Evolutionary conservation across 2,888 invertebrate species (phyloP).

Genomic region (Drosophila fulvimacula): DNA sequence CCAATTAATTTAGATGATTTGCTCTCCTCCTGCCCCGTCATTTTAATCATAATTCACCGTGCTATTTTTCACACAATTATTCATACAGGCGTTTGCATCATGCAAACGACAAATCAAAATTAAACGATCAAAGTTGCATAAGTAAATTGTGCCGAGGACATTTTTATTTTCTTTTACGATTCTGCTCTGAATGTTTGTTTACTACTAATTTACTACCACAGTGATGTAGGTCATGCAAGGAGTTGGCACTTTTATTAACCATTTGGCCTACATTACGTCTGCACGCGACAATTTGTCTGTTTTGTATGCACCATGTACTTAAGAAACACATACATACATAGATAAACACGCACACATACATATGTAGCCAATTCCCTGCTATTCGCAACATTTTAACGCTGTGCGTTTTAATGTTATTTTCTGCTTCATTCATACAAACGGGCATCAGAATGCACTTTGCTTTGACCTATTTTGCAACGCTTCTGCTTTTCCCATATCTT

Average conservation of each 20-base stretch:
- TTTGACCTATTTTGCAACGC: constrained; percentile 38
- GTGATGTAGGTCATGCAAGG: constrained; percentile 73
- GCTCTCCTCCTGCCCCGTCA: constrained; percentile 5
- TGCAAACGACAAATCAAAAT: constrained; percentile 7
- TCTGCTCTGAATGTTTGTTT: not conserved
- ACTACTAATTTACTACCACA: not conserved
- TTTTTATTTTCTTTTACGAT: constrained; percentile 9
- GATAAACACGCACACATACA: constrained; percentile 1
- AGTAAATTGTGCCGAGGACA: constrained; percentile 3
- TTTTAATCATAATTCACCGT: constrained; percentile 33
- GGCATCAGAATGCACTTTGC: constrained; percentile 38
- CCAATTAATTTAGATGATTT: constrained; percentile 50
- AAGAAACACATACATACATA: not conserved
- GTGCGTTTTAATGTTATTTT: constrained; percentile 16
- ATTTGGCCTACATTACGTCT: constrained; percentile 56
- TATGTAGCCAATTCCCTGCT: constrained; percentile 30
- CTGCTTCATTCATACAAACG: constrained; percentile 23
- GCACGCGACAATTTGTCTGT: constrained; percentile 44
- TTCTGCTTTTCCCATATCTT: constrained; percentile 7
- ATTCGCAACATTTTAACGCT: constrained; percentile 43
- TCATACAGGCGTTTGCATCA: constrained; percentile 31
- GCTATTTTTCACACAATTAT: constrained; percentile 66
- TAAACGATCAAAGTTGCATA: constrained; percentile 24
- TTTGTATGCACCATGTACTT: constrained; percentile 5
- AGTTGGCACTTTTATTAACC: constrained; percentile 67